Conservation (phyloP, 2,797 vertebrate species). For the Crypturellus tataupa region DNA sequence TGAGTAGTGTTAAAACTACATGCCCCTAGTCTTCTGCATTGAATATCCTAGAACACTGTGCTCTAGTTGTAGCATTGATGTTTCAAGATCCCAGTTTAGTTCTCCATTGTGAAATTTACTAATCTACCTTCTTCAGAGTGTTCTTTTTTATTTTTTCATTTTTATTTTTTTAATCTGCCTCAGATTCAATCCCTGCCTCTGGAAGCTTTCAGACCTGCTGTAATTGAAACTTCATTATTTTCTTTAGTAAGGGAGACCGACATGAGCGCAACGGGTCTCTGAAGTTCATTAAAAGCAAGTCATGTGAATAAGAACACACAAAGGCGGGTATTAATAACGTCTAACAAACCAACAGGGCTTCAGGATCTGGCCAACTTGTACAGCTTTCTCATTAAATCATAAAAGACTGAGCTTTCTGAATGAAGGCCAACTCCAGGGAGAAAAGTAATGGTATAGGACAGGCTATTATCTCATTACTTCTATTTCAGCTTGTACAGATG, state of each 20-base stretch:
- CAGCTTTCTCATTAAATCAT: conserved; percentile 39
- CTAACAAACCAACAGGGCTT: conserved; percentile 40
- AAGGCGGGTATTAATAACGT: conserved; percentile 61
- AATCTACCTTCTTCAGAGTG: neutral
- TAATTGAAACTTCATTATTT: neutral
- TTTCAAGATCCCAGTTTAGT: neutral
- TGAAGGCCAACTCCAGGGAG: neutral
- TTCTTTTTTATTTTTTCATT: no score
- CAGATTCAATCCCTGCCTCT: neutral
- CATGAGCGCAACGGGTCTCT: neutral
- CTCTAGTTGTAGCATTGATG: neutral
- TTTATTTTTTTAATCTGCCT: neutral
- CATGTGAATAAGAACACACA: conserved; percentile 20
- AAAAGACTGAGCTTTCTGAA: conserved; percentile 14
- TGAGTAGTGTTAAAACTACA: conserved; percentile 9
- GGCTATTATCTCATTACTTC: neutral
- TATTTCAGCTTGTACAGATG: conserved; percentile 19
- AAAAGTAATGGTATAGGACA: neutral
- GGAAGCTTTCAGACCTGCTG: neutral
- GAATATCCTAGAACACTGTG: neutral
- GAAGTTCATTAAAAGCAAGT: conserved; percentile 62
- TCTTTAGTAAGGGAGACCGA: neutral
- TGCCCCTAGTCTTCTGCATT: neutral
- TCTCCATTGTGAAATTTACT: neutral
- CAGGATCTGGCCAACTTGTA: conserved; percentile 2